Conservation (phyloP, 1,140 invertebrate genomes). For the Papilio xuthus region DNA sequence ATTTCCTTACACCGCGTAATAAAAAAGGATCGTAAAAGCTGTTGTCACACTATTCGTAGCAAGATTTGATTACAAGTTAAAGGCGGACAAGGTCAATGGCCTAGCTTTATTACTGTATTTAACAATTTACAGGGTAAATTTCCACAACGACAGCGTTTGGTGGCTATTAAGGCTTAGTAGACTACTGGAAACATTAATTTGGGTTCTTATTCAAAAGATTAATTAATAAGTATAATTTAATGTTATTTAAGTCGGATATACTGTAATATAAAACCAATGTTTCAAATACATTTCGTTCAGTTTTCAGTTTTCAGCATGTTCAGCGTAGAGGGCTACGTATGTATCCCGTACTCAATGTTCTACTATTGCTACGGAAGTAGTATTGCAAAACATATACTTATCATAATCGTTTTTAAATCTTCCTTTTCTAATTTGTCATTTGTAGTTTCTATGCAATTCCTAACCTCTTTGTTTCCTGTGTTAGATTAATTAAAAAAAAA, state of each 20-base stretch:
- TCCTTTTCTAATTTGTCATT: background rate
- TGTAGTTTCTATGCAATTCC: background rate
- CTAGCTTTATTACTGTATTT: background rate
- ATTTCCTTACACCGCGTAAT: conserved; percentile 25
- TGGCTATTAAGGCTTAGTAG: background rate
- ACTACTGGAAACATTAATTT: background rate
- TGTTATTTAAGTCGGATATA: no score
- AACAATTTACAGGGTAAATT: conserved; percentile 20
- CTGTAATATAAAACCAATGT: no score
- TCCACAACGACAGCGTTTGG: background rate
- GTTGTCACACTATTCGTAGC: conserved; percentile 21
- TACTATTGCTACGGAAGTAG: background rate
- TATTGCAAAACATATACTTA: background rate
- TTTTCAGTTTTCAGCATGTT: no score
- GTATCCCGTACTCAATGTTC: background rate
- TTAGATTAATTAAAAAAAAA: no score
- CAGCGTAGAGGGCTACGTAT: no score
- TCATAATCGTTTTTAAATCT: background rate
- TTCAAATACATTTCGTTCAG: no score
- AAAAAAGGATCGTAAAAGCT: conserved; percentile 12
- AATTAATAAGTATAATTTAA: no score
- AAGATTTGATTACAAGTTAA: conserved; percentile 26
- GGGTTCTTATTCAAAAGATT: background rate
- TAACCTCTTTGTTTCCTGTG: background rate
- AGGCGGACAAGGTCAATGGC: conserved; percentile 16